Base-by-base conservation (phyloP, 1,140 invertebrate species). In the Drosophila punjabiensis region DNA sequence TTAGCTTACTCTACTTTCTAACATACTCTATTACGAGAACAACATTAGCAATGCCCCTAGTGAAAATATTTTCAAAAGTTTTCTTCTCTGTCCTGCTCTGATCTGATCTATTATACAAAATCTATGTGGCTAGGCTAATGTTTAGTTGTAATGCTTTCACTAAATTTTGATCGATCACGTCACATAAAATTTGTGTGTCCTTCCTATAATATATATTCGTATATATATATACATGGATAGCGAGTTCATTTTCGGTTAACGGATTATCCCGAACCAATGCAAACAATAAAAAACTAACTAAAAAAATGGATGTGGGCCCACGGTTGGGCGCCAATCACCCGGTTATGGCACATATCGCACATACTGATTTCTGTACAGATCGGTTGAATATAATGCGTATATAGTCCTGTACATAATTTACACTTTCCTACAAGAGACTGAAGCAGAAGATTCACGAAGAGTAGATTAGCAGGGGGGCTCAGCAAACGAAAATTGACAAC, bases 271-370 rank as follows among this genome's bases (percentile, higher is more conserved):
- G 39, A 75, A 75, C 48, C 70, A 61, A 56, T 78, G 76, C 76
- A 61, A 78, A 78, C 64, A 56, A 78, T 79, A 79, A 79, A 79
- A 13, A 79, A 74, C 69, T 74, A 48, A 75, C 56, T 74, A n/a
- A 75, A 62, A 62, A 35, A 24, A 24, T 43, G 47, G 70, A 37
- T 5, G 18, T 10, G 33, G 35, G 16, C 10, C 18, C 32, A 13
- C 5, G 4, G 11, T 13, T 2, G 20, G 16, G 9, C n/a, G 0
- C 56, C 55, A 33, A n/a, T 7, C 18, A 50, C 56, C 52, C 78
- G 70, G 39, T 89, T 89, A 89, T 89, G 85, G 86, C 85, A 89
- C 85, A 90, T 89, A 79, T 88, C 79, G 85, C 85, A 88, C 85
- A 90, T 87, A 75, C 50, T 78, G 45, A 50, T 62, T 56, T 85